Percentiles rank a stretch among this genome's conserved stretches.
These are phyloP conservation scores for Catocala fraxini DNA, from an alignment of 2,888 invertebrate genomes.

Conservation along the genomic window DNA sequence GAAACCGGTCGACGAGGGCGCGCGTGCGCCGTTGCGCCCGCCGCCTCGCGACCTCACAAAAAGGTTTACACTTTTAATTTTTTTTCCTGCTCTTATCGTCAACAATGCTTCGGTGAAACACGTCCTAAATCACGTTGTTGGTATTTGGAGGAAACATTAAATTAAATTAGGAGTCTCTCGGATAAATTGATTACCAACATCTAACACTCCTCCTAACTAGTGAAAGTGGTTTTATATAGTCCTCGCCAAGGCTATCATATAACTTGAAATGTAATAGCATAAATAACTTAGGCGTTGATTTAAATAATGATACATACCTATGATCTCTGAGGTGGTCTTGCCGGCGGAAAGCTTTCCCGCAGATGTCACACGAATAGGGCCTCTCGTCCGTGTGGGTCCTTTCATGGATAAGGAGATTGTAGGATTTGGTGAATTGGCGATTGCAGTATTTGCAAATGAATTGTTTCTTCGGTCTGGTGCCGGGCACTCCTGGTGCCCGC, in stretches of 20 bases:
- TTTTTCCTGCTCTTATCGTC: conserved; percentile 78
- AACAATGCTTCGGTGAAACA: conserved; percentile 78
- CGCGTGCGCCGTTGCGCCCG: conserved; percentile 86
- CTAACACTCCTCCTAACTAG: conserved; percentile 40
- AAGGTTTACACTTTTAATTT: conserved; percentile 84
- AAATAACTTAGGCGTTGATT: conserved; percentile 30
- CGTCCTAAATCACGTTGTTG: conserved; percentile 79
- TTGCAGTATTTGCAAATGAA: conserved; percentile 99
- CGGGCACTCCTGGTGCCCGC: conserved; percentile 86
- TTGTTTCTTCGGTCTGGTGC: conserved; percentile 92
- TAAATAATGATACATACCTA: conserved; percentile 86
- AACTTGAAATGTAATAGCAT: conserved; percentile 41
- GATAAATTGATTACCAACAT: conserved; percentile 53
- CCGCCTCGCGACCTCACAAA: conserved; percentile 85
- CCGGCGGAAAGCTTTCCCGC: conserved; percentile 97
- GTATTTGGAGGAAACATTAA: conserved; percentile 74
- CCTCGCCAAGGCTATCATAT: conserved; percentile 26
- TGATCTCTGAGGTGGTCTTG: conserved; percentile 98
- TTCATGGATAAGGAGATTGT: conserved; percentile 98
- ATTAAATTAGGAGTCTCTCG: conserved; percentile 66
- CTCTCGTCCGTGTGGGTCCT: conserved; percentile 98
- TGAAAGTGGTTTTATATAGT: conserved; percentile 50
- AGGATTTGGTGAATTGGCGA: conserved; percentile 98
- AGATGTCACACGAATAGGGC: conserved; percentile 98
- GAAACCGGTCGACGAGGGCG: conserved; percentile 80